These are phyloP conservation scores for Sturnira hondurensis DNA, from an alignment of 2,113 vertebrate genomes.

Conservation along the genomic window DNA sequence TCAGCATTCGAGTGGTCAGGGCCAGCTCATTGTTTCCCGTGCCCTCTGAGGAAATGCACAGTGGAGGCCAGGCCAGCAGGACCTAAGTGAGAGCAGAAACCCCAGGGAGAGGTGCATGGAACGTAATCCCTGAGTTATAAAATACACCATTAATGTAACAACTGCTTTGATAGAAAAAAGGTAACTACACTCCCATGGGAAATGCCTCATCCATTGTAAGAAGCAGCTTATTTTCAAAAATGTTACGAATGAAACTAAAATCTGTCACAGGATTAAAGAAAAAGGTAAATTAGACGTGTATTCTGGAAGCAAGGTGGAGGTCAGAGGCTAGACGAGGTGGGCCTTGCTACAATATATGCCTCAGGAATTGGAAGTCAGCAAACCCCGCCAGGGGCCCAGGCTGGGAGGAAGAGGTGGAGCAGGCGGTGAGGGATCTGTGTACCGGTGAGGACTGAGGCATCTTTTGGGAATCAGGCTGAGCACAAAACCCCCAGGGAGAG, in stretches of 20 bases:
- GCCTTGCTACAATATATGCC: too few relatives aligned
- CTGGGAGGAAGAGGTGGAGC: neutral
- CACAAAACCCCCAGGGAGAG: neutral
- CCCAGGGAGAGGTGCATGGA: neutral
- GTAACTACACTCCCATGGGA: neutral
- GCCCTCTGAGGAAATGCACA: neutral
- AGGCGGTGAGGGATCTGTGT: too few relatives aligned
- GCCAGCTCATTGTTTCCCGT: neutral
- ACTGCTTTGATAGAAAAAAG: neutral
- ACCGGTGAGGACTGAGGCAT: accelerated
- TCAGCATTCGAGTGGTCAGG: neutral
- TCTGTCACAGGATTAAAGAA: neutral
- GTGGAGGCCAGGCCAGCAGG: neutral
- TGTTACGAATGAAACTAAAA: neutral
- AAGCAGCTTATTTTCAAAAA: neutral
- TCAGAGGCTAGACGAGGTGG: neutral
- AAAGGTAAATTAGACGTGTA: neutral
- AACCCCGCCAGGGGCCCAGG: too few relatives aligned
- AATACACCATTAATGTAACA: neutral
- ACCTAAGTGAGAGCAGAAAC: neutral
- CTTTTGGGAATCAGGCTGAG: neutral
- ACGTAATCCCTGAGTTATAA: neutral
- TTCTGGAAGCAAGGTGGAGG: neutral
- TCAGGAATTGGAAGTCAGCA: neutral
- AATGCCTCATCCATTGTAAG: neutral